Evolutionary conservation across 2,113 vertebrate genomes (phyloP).

Genomic region (Nibea coibor): DNA sequence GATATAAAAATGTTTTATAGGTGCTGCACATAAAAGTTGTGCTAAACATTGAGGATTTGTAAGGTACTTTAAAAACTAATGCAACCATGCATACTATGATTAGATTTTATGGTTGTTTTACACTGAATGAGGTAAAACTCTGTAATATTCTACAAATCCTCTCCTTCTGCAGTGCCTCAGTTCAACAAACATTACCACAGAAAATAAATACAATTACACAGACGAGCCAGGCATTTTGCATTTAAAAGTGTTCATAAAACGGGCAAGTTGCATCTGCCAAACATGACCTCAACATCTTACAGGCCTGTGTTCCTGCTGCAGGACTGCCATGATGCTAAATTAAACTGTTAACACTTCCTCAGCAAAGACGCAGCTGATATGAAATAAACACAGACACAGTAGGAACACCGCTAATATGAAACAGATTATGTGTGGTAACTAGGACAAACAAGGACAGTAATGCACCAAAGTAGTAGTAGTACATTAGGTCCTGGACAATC

Average conservation of each 20-base stretch:
- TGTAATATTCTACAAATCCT: slow-evolving; percentile 3
- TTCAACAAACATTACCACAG: slow-evolving; percentile 23
- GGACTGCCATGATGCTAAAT: slow-evolving; percentile 2
- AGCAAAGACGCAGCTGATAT: slow-evolving; percentile 16
- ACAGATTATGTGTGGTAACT: not conserved
- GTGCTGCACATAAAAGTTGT: not conserved
- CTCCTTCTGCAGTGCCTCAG: not conserved
- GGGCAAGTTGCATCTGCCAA: slow-evolving; percentile 24
- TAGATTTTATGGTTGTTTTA: not conserved
- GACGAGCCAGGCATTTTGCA: slow-evolving; percentile 24
- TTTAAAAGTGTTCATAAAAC: slow-evolving; percentile 17
- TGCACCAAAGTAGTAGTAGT: not conserved
- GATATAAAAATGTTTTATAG: slow-evolving; percentile 10
- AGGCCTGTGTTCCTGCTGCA: slow-evolving; percentile 30
- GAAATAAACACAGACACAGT: slow-evolving; percentile 8
- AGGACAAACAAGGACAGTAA: not conserved
- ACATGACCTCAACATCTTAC: slow-evolving; percentile 61
- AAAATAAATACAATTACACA: slow-evolving; percentile 31
- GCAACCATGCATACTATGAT: slow-evolving; percentile 4
- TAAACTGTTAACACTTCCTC: slow-evolving; percentile 34
- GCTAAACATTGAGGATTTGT: not conserved
- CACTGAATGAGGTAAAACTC: not conserved
- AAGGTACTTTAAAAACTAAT: not conserved
- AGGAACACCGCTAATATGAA: not conserved
- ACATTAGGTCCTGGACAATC: not conserved